Conservation (phyloP, 2,113 vertebrate genomes). For the Apus apus region DNA sequence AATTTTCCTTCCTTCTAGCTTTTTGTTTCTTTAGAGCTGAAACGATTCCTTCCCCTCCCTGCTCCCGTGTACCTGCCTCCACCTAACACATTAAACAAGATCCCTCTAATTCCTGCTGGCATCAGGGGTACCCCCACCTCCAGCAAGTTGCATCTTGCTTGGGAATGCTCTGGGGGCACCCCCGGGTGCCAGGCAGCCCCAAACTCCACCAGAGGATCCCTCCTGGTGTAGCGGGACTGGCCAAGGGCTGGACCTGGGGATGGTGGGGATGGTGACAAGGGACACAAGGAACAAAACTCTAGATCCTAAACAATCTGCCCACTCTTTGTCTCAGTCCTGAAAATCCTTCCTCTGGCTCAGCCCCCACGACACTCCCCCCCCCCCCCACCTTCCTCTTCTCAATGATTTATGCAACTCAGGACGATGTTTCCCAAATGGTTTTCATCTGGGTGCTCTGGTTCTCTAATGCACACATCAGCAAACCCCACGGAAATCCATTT, state of each 20-base stretch:
- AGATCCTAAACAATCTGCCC: neutral
- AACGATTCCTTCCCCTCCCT: neutral
- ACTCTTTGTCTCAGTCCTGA: neutral
- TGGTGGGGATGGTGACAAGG: neutral
- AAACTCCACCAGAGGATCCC: neutral
- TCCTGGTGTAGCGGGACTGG: neutral
- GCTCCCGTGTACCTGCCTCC: neutral
- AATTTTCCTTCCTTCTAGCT: conserved; percentile 6
- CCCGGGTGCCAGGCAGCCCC: neutral
- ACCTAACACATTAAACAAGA: conserved; percentile 52
- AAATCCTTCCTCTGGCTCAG: neutral
- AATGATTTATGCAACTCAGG: neutral
- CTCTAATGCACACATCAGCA: neutral
- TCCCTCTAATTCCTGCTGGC: neutral
- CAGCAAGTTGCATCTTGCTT: neutral
- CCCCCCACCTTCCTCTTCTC: neutral
- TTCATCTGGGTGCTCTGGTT: neutral
- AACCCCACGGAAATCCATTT: neutral
- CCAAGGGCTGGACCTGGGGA: neutral
- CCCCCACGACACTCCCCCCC: neutral
- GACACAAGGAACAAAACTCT: neutral
- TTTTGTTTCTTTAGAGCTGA: conserved; percentile 28
- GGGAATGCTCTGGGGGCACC: neutral
- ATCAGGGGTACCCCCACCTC: neutral
- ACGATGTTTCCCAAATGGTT: neutral